Evolutionary conservation across 2,797 vertebrate species (phyloP), one percentile per base, ranked within the genome.

Genomic region (Xerus rutilus): DNA sequence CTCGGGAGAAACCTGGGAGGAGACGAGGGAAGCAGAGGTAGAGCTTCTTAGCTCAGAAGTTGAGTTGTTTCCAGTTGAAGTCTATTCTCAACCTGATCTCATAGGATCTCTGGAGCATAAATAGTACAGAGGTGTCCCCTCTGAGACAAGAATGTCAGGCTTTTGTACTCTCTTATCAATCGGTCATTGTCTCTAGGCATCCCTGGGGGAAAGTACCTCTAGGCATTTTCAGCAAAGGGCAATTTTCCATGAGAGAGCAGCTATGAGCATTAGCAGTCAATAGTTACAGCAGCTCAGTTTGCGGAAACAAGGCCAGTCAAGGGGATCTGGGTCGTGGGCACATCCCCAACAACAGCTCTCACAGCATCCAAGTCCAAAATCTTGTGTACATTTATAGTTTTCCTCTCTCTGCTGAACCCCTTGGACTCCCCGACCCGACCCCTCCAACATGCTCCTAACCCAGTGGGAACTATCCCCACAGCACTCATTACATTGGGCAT

Each of bases 401-500:
- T 85, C n/a, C 72, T 54, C 45, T 77, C 23, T 0, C 18, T 70
- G 72, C 87, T 49, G 21, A 89, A 49, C 6, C 32, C 45, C 39
- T 92, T 35, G 45, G 45, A 23, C 18, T 70, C 23, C 35, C 17
- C 45, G 18, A 21, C 35, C 17, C 45, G 18, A 21, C 8, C 14
- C 12, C 0, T 39, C 25, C 35, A 18, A 32, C 18, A 54, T 20
- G 25, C 49, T 32, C 21, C 73, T 45, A 18, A 47, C 35, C 17
- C 11, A 45, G 65, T 2, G 11, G 17, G 39, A 83, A 13, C 17
- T 9, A 15, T 88, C 14, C 14, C 28, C 10, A 2, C 12, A 6
- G 23, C 5, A 0, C n/a, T 76, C 2, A 0, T 6, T 13, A 49
- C n/a, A 7, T 28, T 67, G 59, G 9, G 21, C 1, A 9, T 62